phyloP scores from a whole-genome alignment of 2,888 invertebrate species.

The Acanthoscelides obtectus region DNA sequence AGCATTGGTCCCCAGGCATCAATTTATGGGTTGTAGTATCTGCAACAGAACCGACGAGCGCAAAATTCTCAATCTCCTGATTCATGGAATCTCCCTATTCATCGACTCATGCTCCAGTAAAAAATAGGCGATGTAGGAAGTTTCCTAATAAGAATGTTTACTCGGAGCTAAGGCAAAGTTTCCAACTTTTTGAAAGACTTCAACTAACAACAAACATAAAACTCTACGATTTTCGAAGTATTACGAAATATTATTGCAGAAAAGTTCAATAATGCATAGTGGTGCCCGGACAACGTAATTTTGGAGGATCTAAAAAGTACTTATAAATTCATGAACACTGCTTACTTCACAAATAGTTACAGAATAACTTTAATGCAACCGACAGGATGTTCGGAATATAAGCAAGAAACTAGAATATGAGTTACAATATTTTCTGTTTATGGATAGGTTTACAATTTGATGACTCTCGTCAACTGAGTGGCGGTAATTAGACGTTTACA shows the following conservation, averaged over 20 bases:
- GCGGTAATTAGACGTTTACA: no score
- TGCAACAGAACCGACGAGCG: neutral
- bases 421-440: no score
- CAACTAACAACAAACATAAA: constrained; percentile 35
- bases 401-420: no score
- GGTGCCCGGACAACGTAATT: neutral
- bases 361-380: no score
- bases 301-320: no score
- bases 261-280: neutral
- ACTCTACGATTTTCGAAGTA: constrained; percentile 14
- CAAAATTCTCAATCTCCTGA: neutral
- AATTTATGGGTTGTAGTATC: neutral
- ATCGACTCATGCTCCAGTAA: neutral
- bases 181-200: constrained; percentile 30
- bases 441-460: no score
- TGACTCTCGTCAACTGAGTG: no score
- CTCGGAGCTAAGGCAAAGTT: constrained; percentile 24
- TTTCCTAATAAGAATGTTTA: constrained; percentile 29
- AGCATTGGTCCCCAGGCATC: no score
- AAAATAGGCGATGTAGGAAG: constrained; percentile 18
- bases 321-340: no score
- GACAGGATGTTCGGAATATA: no score
- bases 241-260: neutral
- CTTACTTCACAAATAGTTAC: no score
- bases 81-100: neutral